Evolutionary conservation across 2,888 invertebrate genomes (phyloP).

Genomic region (Callyntrura guangdongensis): DNA sequence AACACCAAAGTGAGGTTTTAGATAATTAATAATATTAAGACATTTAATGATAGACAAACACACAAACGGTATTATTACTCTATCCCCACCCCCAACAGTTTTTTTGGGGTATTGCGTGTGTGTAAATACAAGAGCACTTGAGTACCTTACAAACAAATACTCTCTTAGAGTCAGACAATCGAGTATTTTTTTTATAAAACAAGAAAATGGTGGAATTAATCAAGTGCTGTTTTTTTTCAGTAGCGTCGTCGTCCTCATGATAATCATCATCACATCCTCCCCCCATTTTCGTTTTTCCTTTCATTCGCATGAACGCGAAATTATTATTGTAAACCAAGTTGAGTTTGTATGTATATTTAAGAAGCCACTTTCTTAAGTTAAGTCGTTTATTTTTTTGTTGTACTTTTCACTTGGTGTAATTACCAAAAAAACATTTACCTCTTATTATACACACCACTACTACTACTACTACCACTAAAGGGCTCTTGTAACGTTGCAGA

Average conservation of each 20-base stretch:
- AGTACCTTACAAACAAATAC: background rate
- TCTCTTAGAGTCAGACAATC: background rate
- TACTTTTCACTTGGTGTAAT: conserved; percentile 1
- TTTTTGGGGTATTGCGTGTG: too few relatives aligned
- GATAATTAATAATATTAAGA: conserved; percentile 12
- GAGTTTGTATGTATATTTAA: background rate
- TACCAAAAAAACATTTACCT: background rate
- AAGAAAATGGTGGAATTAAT: conserved; percentile 11
- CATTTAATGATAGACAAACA: conserved; percentile 18
- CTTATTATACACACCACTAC: background rate
- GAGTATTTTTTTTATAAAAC: background rate
- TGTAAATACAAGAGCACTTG: too few relatives aligned
- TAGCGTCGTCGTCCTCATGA: background rate
- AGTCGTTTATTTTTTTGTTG: conserved; percentile 3
- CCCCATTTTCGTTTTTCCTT: conserved; percentile 47
- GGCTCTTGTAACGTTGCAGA: background rate
- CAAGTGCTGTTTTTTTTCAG: conserved; percentile 14
- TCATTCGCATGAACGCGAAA: conserved; percentile 39
- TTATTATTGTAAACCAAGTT: background rate
- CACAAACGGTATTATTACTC: background rate
- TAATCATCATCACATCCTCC: background rate
- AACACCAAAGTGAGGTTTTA: background rate
- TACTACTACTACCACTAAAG: background rate
- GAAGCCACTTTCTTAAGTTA: conserved; percentile 16
- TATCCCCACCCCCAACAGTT: too few relatives aligned